A percentile compares a stretch with the other conserved stretches of the same genome.
These are phyloP conservation scores for Chamaea fasciata DNA, from an alignment of 2,113 vertebrate genomes.

Conservation along the genomic window DNA sequence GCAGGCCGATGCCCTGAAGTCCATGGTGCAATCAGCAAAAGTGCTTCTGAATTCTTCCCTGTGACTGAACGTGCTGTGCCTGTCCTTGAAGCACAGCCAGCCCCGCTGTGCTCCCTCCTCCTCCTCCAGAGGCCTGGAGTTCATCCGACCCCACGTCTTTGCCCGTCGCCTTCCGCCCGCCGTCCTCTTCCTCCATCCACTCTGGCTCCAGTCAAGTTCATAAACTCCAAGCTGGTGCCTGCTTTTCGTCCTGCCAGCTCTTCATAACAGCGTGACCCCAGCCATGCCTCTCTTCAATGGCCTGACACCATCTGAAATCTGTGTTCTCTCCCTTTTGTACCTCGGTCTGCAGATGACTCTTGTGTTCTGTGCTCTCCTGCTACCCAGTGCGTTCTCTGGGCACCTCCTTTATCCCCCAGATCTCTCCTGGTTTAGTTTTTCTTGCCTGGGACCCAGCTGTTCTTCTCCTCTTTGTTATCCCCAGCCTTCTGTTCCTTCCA, in stretches of 20 bases:
- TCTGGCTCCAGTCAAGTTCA: background rate
- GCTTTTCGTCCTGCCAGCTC: background rate
- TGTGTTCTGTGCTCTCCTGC: background rate
- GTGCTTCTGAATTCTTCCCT: background rate
- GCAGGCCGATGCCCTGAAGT: background rate
- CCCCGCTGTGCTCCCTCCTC: background rate
- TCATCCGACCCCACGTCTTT: rapidly evolving
- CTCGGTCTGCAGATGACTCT: background rate
- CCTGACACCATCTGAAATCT: background rate
- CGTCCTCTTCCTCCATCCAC: background rate
- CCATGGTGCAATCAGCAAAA: background rate
- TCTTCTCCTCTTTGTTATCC: slow-evolving; percentile 23
- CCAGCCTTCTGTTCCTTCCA: background rate
- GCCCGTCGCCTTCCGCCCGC: rapidly evolving
- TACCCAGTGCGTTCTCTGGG: background rate
- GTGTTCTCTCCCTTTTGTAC: background rate
- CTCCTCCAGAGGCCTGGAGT: background rate
- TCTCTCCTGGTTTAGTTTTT: background rate
- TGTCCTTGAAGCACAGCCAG: background rate
- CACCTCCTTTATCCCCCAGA: background rate
- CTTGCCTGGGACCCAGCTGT: slow-evolving; percentile 2
- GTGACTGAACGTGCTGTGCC: background rate
- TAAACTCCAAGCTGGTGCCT: background rate
- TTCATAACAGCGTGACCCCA: background rate
- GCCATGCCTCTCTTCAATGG: background rate